Conservation (phyloP, 2,797 vertebrate species). For the Rhodeus uyekii region DNA sequence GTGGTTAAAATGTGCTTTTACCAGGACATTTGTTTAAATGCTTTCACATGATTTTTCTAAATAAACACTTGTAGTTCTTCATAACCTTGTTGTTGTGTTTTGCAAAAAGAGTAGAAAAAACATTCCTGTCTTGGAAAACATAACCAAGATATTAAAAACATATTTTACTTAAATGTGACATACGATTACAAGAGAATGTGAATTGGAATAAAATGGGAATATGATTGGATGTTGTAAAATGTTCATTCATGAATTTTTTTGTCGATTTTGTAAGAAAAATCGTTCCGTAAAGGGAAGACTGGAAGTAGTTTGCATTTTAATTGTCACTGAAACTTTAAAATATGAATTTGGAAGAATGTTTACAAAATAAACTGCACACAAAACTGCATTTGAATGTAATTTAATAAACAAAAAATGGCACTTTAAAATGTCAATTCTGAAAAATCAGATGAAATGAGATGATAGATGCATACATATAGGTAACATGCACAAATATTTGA, state of each 20-base stretch:
- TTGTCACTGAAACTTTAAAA: not conserved
- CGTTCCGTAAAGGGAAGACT: not conserved
- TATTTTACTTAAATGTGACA: not conserved
- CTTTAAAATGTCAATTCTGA: not conserved
- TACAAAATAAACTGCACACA: not conserved
- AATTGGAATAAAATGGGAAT: not conserved
- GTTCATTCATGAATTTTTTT: not conserved
- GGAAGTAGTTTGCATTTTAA: not conserved
- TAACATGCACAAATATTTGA: not conserved
- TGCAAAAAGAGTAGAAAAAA: not conserved
- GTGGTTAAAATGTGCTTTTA: not conserved
- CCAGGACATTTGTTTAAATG: not conserved
- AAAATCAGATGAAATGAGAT: not conserved
- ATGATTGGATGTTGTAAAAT: not conserved
- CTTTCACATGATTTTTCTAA: not conserved
- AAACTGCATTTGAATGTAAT: conserved; percentile 7
- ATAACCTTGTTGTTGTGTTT: not conserved
- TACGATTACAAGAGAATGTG: not conserved
- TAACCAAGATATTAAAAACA: not conserved
- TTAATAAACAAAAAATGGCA: not conserved
- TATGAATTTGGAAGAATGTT: not conserved
- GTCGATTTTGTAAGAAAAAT: not conserved
- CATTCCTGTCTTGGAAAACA: not conserved
- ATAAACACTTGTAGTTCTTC: not conserved
- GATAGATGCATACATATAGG: not conserved